These are phyloP conservation scores for Ariolimax columbianus DNA, from an alignment of 2,888 invertebrate genomes.

Conservation along the genomic window DNA sequence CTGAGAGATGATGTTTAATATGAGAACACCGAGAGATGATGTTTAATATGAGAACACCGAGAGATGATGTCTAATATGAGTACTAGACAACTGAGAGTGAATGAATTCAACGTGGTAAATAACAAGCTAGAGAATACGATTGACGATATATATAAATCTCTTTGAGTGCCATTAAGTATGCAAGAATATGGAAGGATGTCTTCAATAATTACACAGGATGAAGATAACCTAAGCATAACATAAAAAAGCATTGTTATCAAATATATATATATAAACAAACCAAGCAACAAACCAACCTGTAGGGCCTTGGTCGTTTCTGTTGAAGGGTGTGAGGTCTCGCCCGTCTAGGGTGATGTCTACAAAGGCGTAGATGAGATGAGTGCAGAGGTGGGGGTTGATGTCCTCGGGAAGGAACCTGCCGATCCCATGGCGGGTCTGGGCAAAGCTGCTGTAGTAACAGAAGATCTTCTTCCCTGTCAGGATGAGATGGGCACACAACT, in stretches of 20 bases:
- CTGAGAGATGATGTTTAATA: too few relatives aligned
- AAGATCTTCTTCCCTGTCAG: constrained; percentile 41
- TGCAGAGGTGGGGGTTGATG: constrained; percentile 95
- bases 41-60: too few relatives aligned
- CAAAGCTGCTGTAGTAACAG: constrained; percentile 93
- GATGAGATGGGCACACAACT: neutral
- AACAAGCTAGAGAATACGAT: too few relatives aligned
- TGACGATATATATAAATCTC: too few relatives aligned
- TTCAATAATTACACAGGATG: neutral
- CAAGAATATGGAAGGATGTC: too few relatives aligned
- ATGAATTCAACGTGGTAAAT: too few relatives aligned
- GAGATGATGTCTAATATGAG: too few relatives aligned
- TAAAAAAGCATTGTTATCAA: neutral
- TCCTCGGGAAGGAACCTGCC: constrained; percentile 93
- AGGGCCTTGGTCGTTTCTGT: constrained; percentile 57
- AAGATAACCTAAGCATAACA: neutral
- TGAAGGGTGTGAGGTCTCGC: constrained; percentile 53
- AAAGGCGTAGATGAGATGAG: constrained; percentile 83
- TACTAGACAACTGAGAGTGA: too few relatives aligned
- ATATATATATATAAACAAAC: neutral
- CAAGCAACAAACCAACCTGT: constrained; percentile 49
- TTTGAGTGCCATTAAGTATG: too few relatives aligned
- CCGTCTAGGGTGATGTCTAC: constrained; percentile 89
- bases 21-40: too few relatives aligned
- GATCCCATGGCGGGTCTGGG: constrained; percentile 90